Conservation (phyloP, 1,140 invertebrate species). For the Meloidogyne chitwoodi region DNA sequence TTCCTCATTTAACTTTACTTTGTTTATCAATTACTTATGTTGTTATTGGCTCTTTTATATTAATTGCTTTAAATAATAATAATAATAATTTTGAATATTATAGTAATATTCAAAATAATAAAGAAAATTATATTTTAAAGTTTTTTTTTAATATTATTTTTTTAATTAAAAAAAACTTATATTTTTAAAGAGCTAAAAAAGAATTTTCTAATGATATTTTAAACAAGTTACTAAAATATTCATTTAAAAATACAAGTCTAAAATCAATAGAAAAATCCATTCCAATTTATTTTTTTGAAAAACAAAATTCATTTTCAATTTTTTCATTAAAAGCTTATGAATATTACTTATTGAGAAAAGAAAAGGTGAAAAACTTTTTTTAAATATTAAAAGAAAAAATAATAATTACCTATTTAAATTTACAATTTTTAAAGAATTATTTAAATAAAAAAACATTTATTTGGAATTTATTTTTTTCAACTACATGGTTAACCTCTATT, state of each 20-base stretch:
- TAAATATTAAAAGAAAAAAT: background rate
- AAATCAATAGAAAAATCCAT: background rate
- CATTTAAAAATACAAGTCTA: background rate
- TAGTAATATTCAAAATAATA: background rate
- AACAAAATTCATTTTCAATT: background rate
- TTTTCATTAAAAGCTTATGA: too few relatives aligned
- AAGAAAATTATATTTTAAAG: background rate
- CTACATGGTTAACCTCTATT: conserved; percentile 55
- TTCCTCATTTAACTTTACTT: conserved; percentile 57
- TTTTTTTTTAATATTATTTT: background rate
- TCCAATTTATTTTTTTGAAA: background rate
- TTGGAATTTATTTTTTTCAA: conserved; percentile 56
- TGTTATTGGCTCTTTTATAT: conserved; percentile 47
- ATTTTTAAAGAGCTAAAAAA: background rate
- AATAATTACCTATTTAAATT: background rate
- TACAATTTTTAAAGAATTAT: conserved; percentile 15
- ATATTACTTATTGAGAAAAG: too few relatives aligned
- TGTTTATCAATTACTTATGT: conserved; percentile 55
- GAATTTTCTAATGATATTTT: background rate
- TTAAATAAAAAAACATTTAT: conserved; percentile 38
- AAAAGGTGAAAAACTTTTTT: too few relatives aligned
- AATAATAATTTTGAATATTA: conserved; percentile 15
- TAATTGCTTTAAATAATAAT: conserved; percentile 49
- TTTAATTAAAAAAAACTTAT: too few relatives aligned
- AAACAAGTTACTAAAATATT: background rate